Percentiles rank a stretch among this genome's conserved stretches.
These are phyloP conservation scores for Orientallactaga bullata DNA, from an alignment of 2,113 vertebrate genomes.

Conservation along the genomic window DNA sequence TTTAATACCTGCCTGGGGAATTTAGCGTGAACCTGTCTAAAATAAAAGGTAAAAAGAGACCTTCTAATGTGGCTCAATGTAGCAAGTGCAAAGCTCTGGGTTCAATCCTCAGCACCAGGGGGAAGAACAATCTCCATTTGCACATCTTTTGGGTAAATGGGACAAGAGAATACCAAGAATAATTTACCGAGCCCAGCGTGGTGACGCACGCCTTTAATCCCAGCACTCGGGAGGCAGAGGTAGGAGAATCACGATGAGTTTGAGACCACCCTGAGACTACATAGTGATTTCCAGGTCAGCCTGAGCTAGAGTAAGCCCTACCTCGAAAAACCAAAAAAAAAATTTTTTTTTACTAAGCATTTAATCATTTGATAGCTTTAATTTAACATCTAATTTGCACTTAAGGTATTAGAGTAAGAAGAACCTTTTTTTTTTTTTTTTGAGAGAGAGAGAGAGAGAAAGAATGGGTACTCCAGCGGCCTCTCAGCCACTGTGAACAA, in stretches of 20 bases:
- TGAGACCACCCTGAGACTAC: no score
- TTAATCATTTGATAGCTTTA: constrained; percentile 38
- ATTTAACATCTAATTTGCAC: constrained; percentile 26
- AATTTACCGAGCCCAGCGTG: no score
- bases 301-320: no score
- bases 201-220: no score
- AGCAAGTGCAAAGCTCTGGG: background rate
- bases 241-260: no score
- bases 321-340: no score
- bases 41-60: background rate
- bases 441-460: no score
- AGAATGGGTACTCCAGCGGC: no score
- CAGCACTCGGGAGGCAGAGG: no score
- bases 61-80: background rate
- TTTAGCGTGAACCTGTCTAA: background rate
- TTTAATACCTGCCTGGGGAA: background rate
- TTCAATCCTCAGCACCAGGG: background rate
- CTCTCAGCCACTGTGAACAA: no score
- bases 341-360: constrained; percentile 45
- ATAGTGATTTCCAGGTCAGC: no score
- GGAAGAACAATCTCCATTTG: background rate
- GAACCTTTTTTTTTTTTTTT: constrained; percentile 1
- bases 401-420: constrained; percentile 14
- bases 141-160: constrained; percentile 15
- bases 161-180: background rate